phyloP scores from a whole-genome alignment of 2,888 invertebrate species.

The Limenitis camilla region DNA sequence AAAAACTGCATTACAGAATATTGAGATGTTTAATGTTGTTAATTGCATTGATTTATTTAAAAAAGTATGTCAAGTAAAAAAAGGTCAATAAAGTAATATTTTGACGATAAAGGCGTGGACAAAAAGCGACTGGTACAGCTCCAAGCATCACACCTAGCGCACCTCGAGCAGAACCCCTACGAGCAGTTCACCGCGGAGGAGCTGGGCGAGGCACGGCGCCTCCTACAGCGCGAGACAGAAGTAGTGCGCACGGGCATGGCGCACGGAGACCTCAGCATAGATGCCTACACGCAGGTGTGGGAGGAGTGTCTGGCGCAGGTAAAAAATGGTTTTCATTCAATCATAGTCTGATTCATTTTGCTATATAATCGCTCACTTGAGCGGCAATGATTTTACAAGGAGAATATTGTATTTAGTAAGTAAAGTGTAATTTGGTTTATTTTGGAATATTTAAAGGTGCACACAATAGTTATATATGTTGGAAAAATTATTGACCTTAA shows the following conservation, averaged over 20 bases:
- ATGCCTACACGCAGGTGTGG: conserved; percentile 97
- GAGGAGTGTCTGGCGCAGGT: conserved; percentile 96
- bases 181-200: conserved; percentile 81
- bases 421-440: too few species aligned
- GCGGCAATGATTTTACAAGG: too few species aligned
- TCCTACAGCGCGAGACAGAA: conserved; percentile 89
- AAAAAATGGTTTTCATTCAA: background rate
- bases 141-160: conserved; percentile 83
- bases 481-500: too few species aligned
- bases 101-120: conserved; percentile 52
- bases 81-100: too few species aligned
- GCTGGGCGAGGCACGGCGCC: conserved; percentile 76
- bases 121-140: conserved; percentile 74
- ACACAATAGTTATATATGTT: too few species aligned
- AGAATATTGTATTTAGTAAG: too few species aligned
- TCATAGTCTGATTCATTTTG: background rate
- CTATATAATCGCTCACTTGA: background rate
- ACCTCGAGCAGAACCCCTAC: conserved; percentile 91
- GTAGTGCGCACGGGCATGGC: conserved; percentile 94
- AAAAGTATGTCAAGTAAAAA: too few species aligned
- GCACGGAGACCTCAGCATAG: conserved; percentile 93
- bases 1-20: too few species aligned
- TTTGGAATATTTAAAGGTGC: too few species aligned
- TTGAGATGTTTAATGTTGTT: too few species aligned
- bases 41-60: too few species aligned